These are phyloP conservation scores for Chiropotes sagulatus DNA, from an alignment of 2,797 vertebrate genomes.

Conservation along the genomic window DNA sequence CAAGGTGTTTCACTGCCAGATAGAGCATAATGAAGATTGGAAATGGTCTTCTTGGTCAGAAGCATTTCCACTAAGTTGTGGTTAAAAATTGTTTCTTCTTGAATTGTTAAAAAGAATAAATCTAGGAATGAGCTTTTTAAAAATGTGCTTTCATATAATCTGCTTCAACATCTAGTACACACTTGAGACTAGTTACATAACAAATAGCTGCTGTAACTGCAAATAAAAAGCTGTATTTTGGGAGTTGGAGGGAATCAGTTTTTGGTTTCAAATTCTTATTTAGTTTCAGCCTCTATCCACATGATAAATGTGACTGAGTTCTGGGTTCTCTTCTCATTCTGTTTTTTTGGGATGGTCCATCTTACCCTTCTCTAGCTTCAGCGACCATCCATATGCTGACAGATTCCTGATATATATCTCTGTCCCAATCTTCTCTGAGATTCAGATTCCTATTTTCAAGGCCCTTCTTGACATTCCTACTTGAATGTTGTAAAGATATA, in stretches of 20 bases:
- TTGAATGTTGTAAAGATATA: neutral
- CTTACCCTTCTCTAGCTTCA: neutral
- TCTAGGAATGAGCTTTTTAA: neutral
- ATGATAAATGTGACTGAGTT: neutral
- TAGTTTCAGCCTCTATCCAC: neutral
- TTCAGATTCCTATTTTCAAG: neutral
- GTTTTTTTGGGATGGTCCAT: accelerated
- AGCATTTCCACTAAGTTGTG: neutral
- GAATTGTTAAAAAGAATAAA: neutral
- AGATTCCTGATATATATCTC: neutral
- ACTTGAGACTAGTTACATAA: neutral
- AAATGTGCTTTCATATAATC: neutral
- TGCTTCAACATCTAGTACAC: neutral
- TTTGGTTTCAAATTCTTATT: neutral
- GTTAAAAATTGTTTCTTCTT: neutral
- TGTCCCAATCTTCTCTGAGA: neutral
- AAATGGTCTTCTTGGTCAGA: neutral
- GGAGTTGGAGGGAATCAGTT: neutral
- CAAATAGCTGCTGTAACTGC: neutral
- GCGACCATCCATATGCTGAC: neutral
- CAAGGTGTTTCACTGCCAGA: neutral
- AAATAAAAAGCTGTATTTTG: neutral
- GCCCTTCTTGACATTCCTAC: neutral
- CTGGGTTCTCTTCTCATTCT: neutral
- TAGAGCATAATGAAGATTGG: neutral